Base-by-base conservation (phyloP, 2,797 vertebrate genomes). In the Pseudomugil tenellus region DNA sequence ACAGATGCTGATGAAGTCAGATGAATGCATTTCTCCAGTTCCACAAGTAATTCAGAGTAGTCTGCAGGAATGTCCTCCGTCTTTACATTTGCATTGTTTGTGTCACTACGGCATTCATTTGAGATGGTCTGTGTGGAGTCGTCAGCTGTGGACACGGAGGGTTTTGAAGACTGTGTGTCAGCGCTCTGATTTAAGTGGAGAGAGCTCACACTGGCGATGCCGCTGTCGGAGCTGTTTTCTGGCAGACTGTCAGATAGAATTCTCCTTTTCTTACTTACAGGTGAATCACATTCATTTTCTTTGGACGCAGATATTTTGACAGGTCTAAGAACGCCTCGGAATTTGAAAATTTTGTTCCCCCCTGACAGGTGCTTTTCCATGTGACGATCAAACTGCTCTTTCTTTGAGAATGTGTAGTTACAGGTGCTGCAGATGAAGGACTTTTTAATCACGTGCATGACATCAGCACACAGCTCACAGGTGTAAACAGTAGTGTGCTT, bases 361-460 rank as follows among this genome's bases (percentile, higher is more conserved):
- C 93, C 95, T 0, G 91, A 93, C 70, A 96, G 90, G 77, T 99
- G 98, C 82, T 99, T 99, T 70, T 98, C 97, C 97, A 99, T 98
- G 91, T 99, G 98, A 26, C 98, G 94, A 84, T 99, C 97, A 0
- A 98, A 99, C 82, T 99, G 98, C 76, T 99, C 98, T 70, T 99
- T 99, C 86, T 98, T 98, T 23, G 97, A 97, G 87, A 99, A 99
- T 17, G 97, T 99, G 74, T 99, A 99, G 90, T 99, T 99, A 82
- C 98, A 99, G 80, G 97, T 95, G 93, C 97, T 99, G 89, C 98
- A 99, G 87, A 96, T 97, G 82, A 99, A 99, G 14, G 98, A 98
- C 63, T 98, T 96, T 86, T 96, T 96, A 87, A 98, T 99, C 53
- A 98, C 96, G 0, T 97, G 97, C 96, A 98, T 98, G 79, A 99